Evolutionary conservation across 2,888 invertebrate species (phyloP).

Genomic region (Kryphioiulus occultus): DNA sequence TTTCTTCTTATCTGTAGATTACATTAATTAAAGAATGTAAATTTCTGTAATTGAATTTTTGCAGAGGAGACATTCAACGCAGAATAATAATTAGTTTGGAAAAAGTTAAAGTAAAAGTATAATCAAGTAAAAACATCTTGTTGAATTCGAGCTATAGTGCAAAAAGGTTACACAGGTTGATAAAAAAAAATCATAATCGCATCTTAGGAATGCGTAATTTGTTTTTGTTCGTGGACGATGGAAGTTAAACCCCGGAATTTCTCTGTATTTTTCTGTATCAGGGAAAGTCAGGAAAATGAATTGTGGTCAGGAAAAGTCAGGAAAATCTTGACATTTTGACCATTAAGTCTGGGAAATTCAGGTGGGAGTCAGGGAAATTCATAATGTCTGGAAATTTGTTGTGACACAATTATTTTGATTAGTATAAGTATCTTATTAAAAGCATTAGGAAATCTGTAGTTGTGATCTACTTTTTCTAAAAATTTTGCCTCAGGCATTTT

Average conservation of each 20-base stretch:
- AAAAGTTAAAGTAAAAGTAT: not conserved
- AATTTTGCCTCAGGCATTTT: too few relatives aligned
- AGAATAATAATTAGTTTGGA: not conserved
- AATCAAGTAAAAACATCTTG: not conserved
- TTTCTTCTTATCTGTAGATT: not conserved
- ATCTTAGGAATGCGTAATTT: conserved; percentile 15
- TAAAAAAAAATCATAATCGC: not conserved
- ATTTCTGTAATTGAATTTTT: not conserved
- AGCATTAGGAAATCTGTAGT: too few relatives aligned
- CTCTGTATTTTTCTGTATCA: too few relatives aligned
- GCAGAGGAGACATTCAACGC: not conserved
- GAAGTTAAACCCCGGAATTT: not conserved
- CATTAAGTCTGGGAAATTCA: too few relatives aligned
- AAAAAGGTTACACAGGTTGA: not conserved
- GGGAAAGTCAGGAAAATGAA: too few relatives aligned
- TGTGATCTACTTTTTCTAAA: too few relatives aligned
- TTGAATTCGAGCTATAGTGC: not conserved
- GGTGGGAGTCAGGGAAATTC: too few relatives aligned
- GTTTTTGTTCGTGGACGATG: not conserved
- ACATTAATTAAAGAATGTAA: conserved; percentile 14
- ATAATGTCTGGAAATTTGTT: too few relatives aligned
- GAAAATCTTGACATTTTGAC: too few relatives aligned
- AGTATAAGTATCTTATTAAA: too few relatives aligned
- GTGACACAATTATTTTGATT: too few relatives aligned
- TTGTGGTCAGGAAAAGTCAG: too few relatives aligned